Evolutionary conservation across 2,888 invertebrate species (phyloP), one percentile per base, ranked within the genome.

Genomic region (Pilophorus perplexus): DNA sequence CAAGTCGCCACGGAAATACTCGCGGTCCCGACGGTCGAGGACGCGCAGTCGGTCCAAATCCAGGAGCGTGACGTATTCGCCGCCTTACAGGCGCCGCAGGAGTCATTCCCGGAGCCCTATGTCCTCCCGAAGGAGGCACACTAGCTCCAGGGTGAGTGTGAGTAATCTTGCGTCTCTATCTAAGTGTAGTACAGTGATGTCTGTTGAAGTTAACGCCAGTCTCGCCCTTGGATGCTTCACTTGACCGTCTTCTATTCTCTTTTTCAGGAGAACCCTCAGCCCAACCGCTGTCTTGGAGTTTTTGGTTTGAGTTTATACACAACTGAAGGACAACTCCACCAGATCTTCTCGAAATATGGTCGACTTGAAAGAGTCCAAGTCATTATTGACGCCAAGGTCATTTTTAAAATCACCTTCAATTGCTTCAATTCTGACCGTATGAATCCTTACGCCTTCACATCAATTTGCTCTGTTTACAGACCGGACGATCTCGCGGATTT

Each of bases 301-400:
- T 98, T 98, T 78, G 97, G 97, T 2, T 80, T 98, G 66, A 95
- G 91, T 75, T 85, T 94, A 62, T 89, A 90, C 79, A 97, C 97
- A 0, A 89, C 93, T 1, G 96, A 97, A 76, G 85, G 89, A 73
- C 92, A 95, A 77, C 84, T 98, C 42, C 87, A 90, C 75, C 90
- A 95, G 74, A 89, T 96, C 71, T 96, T 98, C 79, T 85, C 87
- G 52, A 92, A 93, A 77, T 97, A 86, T 77, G 97, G 97, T 1
- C 88, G 88, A 0, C 88, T 98, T 33, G 93, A 96, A 76, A 87
- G 92, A 76, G 89, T 93, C 22, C 92, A 95, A 80, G 88, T 98
- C 70, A 94, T 98, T 59, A 91, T 94, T 74, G 97, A 98, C 79
- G 93, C 93, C 52, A 95, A 94, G 85, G 90, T 89, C 78, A 44